Conservation (phyloP, 2,888 invertebrate species). For the Drosophila mimica region DNA sequence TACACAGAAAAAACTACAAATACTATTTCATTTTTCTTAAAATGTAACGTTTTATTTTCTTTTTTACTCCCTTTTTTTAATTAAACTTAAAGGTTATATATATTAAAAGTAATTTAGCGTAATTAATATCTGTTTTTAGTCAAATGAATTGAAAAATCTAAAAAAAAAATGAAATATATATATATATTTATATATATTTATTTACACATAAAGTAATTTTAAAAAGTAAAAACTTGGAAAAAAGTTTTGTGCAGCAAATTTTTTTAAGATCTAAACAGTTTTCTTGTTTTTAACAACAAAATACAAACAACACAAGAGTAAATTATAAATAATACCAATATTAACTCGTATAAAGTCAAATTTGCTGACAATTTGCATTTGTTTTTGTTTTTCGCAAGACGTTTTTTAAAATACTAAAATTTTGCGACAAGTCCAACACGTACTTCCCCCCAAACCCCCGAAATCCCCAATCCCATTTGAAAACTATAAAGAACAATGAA, state of each 20-base stretch:
- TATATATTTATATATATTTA: slow-evolving; percentile 8
- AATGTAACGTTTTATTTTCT: slow-evolving; percentile 69
- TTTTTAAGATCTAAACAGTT: slow-evolving; percentile 73
- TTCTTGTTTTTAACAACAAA: slow-evolving; percentile 79
- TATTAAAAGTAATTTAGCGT: slow-evolving; percentile 76
- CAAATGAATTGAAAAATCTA: slow-evolving; percentile 66
- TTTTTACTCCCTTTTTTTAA: slow-evolving; percentile 56
- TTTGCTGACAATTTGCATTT: slow-evolving; percentile 81
- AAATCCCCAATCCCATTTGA: slow-evolving; percentile 29
- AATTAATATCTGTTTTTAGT: slow-evolving; percentile 78
- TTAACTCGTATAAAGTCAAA: slow-evolving; percentile 71
- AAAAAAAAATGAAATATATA: slow-evolving; percentile 45
- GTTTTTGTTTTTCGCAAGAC: slow-evolving; percentile 83
- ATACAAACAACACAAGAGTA: slow-evolving; percentile 65
- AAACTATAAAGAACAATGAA: slow-evolving; percentile 18
- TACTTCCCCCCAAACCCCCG: slow-evolving; percentile 32
- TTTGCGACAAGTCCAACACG: slow-evolving; percentile 63
- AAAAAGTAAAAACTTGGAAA: slow-evolving; percentile 49
- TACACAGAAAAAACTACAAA: slow-evolving; percentile 42
- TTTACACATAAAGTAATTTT: slow-evolving; percentile 72
- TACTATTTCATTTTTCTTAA: slow-evolving; percentile 62
- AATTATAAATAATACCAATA: slow-evolving; percentile 66
- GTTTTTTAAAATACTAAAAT: slow-evolving; percentile 68
- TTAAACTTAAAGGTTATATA: slow-evolving; percentile 75
- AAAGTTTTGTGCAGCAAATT: slow-evolving; percentile 59